These are phyloP conservation scores for Tuberolachnus salignus DNA, from an alignment of 2,888 invertebrate species.

Conservation along the genomic window DNA sequence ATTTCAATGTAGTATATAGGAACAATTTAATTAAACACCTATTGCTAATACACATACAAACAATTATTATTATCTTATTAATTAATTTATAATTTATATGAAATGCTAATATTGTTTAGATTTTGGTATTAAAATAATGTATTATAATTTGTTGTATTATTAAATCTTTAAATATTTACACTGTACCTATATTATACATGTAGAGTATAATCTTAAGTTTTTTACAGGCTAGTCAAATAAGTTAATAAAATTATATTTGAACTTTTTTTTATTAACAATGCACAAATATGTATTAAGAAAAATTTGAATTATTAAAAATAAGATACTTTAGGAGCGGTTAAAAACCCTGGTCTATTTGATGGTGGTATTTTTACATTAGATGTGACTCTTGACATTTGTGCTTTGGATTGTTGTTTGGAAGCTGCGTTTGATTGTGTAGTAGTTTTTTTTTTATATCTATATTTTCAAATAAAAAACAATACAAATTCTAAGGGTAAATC, in stretches of 20 bases:
- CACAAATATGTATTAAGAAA: background rate
- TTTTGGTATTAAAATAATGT: too few species aligned
- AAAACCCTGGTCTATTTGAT: constrained; percentile 57
- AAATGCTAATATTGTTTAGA: too few species aligned
- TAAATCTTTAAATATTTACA: too few species aligned
- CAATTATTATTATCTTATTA: background rate
- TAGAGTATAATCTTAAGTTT: too few species aligned
- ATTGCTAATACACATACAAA: background rate
- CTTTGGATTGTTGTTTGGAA: constrained; percentile 29
- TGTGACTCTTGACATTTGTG: constrained; percentile 42
- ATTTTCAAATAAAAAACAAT: background rate
- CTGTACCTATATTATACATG: too few species aligned
- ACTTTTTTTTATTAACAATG: too few species aligned
- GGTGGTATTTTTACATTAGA: constrained; percentile 55
- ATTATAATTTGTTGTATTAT: too few species aligned
- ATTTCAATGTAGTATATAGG: background rate
- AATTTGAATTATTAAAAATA: constrained; percentile 26
- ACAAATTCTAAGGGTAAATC: too few species aligned
- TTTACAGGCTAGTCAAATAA: too few species aligned
- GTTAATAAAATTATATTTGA: too few species aligned
- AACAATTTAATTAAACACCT: background rate
- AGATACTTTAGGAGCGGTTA: constrained; percentile 57
- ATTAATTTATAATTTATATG: background rate
- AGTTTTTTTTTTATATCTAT: constrained; percentile 29
- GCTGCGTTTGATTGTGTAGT: background rate